These are phyloP conservation scores for Bolinopsis microptera DNA, from an alignment of 37 sponge, comb jelly and placozoan genomes.

Conservation along the genomic window DNA sequence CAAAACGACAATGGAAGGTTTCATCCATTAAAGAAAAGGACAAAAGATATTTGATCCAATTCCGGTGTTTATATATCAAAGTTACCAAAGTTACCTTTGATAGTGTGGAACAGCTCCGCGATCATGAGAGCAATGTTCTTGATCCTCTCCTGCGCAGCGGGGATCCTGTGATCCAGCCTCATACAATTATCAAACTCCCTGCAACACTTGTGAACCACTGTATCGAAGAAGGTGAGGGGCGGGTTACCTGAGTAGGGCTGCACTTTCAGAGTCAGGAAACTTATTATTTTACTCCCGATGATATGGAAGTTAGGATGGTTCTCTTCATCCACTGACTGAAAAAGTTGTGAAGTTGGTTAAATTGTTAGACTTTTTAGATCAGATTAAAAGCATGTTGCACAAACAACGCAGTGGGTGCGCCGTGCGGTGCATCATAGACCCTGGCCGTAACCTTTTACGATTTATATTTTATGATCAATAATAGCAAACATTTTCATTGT, in stretches of 20 bases:
- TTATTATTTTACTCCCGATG: conserved; percentile 35
- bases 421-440: too few species aligned
- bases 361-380: too few species aligned
- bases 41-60: too few species aligned
- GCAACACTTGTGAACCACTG: conserved; percentile 59
- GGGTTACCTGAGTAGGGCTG: background rate
- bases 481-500: too few species aligned
- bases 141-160: background rate
- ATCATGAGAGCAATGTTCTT: conserved; percentile 62
- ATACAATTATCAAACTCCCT: conserved; percentile 61
- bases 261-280: background rate
- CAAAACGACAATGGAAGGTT: background rate
- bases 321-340: conserved; percentile 58
- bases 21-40: too few species aligned
- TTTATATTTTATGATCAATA: too few species aligned
- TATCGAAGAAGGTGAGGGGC: conserved; percentile 52
- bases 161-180: conserved; percentile 9
- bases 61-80: too few species aligned
- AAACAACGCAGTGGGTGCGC: too few species aligned
- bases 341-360: background rate
- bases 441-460: too few species aligned
- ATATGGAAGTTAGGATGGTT: conserved; percentile 37
- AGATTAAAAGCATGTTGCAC: too few species aligned
- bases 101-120: conserved; percentile 47
- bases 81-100: conserved; percentile 29